Evolutionary conservation across 2,113 vertebrate genomes (phyloP), one percentile per base, ranked within the genome.

Genomic region (Campylomormyrus numenius): DNA sequence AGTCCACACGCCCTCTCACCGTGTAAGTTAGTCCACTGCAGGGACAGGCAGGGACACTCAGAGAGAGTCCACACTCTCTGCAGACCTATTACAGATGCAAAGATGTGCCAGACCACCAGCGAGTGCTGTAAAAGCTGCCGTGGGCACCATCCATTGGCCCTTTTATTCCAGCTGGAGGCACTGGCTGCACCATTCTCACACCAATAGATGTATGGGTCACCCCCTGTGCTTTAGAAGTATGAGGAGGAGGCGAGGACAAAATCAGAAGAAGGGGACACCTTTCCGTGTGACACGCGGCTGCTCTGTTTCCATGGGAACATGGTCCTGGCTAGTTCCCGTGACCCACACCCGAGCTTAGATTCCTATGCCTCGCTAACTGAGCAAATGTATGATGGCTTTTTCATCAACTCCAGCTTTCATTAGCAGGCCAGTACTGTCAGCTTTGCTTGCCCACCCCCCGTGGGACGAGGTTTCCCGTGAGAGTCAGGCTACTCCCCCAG

Each of bases 381-480:
- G 3, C 10, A 31, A 31, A 70, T 11, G 62, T 70, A 70, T 31
- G 62, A 31, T 27, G 62, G 62, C 8, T 31, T 70, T 31, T 31
- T 70, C 9, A 70, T 31, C 62, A 70, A 11, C 62, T 66, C 62
- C 62, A 31, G 62, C 62, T 31, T 70, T 31, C n/a, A 31, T 70
- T 70, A 70, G n/a, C 62, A 27, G 62, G 42, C 39, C 13, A n/a
- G 24, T n/a, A 10, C 39, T 21, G 80, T 45, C 42, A 62, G 46
- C 17, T 74, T 27, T 13, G 27, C 42, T 50, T 27, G 62, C 27
- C 62, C 62, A 27, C 27, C n/a, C n/a, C 4, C 35, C 1, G 1
- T 5, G 17, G 27, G 49, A 62, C n/a, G 10, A n/a, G 17, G 70
- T 92, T 89, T 92, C 91, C 90, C 90, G 74, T 91, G 66, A 86